A percentile compares a stretch with the other conserved stretches of the same genome.
Conservation (phyloP, 2,113 vertebrate species). For the Neotragus moschatus region DNA sequence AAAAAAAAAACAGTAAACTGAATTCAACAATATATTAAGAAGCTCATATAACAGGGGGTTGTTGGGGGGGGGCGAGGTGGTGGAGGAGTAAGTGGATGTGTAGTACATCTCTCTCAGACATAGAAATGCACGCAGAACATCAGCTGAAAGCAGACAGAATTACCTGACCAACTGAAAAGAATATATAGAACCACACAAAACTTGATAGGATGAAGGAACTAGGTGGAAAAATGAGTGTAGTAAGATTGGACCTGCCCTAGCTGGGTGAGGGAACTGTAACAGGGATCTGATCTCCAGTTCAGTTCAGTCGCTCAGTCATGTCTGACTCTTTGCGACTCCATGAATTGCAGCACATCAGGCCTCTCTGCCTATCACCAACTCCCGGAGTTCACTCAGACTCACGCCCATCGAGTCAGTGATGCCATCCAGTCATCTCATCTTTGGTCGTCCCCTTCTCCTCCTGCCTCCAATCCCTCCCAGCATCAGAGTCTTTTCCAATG, state of each 20-base stretch:
- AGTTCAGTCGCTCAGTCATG: too few species aligned
- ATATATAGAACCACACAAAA: not conserved
- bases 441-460: too few species aligned
- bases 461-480: too few species aligned
- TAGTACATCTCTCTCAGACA: not conserved
- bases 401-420: too few species aligned
- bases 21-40: not conserved
- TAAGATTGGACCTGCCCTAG: not conserved
- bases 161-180: not conserved
- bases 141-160: not conserved
- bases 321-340: too few species aligned
- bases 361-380: too few species aligned
- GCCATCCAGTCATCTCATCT: too few species aligned
- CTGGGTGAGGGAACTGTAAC: not conserved
- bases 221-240: not conserved
- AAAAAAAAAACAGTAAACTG: not conserved
- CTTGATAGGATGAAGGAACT: not conserved
- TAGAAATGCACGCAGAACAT: not conserved
- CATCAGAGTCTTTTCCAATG: too few species aligned
- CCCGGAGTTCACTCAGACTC: too few species aligned
- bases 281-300: not conserved
- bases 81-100: not conserved
- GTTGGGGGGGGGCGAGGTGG: fast-evolving
- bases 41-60: not conserved
- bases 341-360: too few species aligned